Evolutionary conservation across 1,140 invertebrate species (phyloP).

Genomic region (Heliconius himera): DNA sequence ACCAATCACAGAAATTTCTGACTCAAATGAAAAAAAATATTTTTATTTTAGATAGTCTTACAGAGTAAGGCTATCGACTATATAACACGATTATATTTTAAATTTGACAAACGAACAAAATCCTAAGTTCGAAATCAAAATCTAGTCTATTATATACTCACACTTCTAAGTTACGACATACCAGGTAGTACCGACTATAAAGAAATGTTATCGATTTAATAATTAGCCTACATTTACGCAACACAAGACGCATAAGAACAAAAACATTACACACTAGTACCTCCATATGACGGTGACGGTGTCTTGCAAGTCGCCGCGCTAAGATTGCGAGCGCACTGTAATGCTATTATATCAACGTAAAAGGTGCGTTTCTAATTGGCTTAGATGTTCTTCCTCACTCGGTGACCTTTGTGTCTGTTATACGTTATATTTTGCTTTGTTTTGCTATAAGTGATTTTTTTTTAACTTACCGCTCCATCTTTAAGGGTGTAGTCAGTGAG

Average conservation of each 20-base stretch:
- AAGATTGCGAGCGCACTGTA: not conserved
- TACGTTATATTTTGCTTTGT: not conserved
- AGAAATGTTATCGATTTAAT: not conserved
- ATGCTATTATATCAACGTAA: slow-evolving; percentile 22
- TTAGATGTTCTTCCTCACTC: not conserved
- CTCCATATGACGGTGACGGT: not conserved
- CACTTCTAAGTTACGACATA: not conserved
- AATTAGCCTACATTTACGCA: not conserved
- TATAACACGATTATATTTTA: too few species aligned
- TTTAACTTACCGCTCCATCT: not conserved
- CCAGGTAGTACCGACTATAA: not conserved
- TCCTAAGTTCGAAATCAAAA: too few species aligned
- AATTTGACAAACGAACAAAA: too few species aligned
- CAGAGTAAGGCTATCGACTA: too few species aligned
- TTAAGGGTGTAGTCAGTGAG: too few species aligned
- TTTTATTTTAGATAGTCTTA: too few species aligned
- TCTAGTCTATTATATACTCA: too few species aligned
- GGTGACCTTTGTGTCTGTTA: not conserved
- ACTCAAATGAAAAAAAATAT: too few species aligned
- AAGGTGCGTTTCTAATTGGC: slow-evolving; percentile 22
- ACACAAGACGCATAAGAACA: slow-evolving; percentile 17
- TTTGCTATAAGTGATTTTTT: not conserved
- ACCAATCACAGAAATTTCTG: too few species aligned
- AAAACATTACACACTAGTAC: not conserved
- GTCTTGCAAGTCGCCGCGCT: not conserved